Evolutionary conservation across 2,113 vertebrate genomes (phyloP), one percentile per base, ranked within the genome.

Genomic region (Noturus placidus): DNA sequence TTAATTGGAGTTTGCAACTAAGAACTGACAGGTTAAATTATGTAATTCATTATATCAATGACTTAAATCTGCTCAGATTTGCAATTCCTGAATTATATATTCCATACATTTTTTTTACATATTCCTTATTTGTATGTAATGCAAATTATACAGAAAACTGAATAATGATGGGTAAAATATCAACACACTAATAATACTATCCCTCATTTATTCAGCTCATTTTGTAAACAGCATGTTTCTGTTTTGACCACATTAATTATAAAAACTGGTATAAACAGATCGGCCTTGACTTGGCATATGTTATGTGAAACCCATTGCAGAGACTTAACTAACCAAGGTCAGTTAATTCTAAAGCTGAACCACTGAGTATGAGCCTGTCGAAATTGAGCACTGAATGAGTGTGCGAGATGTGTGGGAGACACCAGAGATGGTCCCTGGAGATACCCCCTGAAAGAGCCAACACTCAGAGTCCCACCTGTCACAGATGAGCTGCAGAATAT

Each of bases 391-490:
- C 25, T 89, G n/a, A 59, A 50, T 89, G 78, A 59, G n/a, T 50
- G n/a, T 46, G 84, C 67, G 87, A 84, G 81, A 59, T 89, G 59
- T 86, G 87, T 84, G 74, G 86, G 83, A 86, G 86, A 88, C 76
- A 88, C 69, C 85, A 86, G 72, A 77, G 63, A 88, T 57, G 74
- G 63, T 90, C 90, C 87, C 89, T 22, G 87, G 87, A 87, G 90
- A 88, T 56, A 61, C 82, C 77, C 59, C 54, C 87, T 87, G 83
- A 89, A 90, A 90, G 79, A 89, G 85, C 72, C 86, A 86, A 80
- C 79, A 88, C 72, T 85, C 85, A 87, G 65, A 90, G 89, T 89
- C 86, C 85, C 87, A 90, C 90, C 90, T 90, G 89, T 87, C 89
- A 90, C 83, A 88, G 81, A 90, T 87, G 87, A 90, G 89, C 79